A percentile compares a stretch with the other conserved stretches of the same genome.
Evolutionary conservation across 2,113 vertebrate genomes (phyloP).

Genomic region (Paraplagusia blochii): DNA sequence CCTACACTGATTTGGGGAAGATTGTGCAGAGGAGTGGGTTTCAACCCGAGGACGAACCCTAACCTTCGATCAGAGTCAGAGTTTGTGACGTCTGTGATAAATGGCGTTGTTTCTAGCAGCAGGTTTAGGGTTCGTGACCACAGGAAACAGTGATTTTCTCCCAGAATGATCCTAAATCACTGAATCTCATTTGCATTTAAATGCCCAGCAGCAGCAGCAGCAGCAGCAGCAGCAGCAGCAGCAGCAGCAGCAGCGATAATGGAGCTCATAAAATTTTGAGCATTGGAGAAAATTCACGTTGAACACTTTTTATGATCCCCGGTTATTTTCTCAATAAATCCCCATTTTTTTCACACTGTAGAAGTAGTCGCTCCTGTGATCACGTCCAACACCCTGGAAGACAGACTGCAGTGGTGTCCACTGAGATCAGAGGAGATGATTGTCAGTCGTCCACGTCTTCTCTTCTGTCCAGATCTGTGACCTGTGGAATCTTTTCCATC

Average conservation of each 20-base stretch:
- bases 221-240: too few relatives aligned
- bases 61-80: background rate
- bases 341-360: background rate
- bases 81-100: background rate
- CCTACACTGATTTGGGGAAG: background rate
- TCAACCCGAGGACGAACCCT: background rate
- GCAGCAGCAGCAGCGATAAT: background rate
- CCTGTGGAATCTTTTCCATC: too few relatives aligned
- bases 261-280: background rate
- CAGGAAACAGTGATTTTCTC: background rate
- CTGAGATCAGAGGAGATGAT: too few relatives aligned
- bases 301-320: too few relatives aligned
- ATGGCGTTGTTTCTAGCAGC: background rate
- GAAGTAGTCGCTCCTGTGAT: background rate
- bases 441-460: too few relatives aligned
- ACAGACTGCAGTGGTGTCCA: too few relatives aligned
- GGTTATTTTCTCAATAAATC: background rate
- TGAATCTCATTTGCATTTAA: background rate
- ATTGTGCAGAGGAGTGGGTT: background rate
- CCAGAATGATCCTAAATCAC: background rate
- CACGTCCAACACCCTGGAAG: too few relatives aligned
- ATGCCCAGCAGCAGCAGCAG: too few relatives aligned
- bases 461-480: too few relatives aligned
- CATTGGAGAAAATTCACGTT: background rate
- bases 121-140: background rate